Evolutionary conservation across 2,113 vertebrate species (phyloP).

Genomic region (Phainopepla nitens): DNA sequence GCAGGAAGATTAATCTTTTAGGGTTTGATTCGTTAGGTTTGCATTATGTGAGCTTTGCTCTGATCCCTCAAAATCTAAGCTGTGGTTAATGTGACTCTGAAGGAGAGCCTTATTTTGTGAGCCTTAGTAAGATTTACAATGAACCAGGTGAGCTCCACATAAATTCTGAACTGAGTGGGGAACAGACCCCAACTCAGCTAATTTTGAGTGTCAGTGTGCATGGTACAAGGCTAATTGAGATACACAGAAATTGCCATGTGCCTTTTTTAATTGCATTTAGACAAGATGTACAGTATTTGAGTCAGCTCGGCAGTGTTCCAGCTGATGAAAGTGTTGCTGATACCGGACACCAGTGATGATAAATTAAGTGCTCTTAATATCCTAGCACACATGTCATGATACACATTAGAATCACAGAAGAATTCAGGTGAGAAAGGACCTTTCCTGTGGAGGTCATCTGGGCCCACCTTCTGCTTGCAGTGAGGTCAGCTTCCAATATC

Average conservation of each 20-base stretch:
- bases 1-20: background rate
- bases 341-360: slow-evolving; percentile 38
- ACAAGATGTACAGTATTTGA: slow-evolving; percentile 33
- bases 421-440: slow-evolving; percentile 26
- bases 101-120: background rate
- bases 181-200: background rate
- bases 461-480: background rate
- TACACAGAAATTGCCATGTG: background rate
- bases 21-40: background rate
- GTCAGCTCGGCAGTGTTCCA: slow-evolving; percentile 17
- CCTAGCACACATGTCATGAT: background rate
- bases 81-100: background rate
- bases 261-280: slow-evolving; percentile 31
- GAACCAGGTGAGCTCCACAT: background rate
- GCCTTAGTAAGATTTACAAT: background rate
- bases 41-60: background rate
- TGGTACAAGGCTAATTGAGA: slow-evolving; percentile 22
- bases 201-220: background rate
- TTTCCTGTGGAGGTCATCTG: background rate
- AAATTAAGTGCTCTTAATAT: background rate
- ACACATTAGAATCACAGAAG: background rate
- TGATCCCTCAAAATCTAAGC: background rate
- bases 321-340: slow-evolving; percentile 18
- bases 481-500: background rate
- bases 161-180: background rate